Evolutionary conservation across 2,113 vertebrate species (phyloP), one percentile per base, ranked within the genome.

Genomic region (Centropus unirufus): DNA sequence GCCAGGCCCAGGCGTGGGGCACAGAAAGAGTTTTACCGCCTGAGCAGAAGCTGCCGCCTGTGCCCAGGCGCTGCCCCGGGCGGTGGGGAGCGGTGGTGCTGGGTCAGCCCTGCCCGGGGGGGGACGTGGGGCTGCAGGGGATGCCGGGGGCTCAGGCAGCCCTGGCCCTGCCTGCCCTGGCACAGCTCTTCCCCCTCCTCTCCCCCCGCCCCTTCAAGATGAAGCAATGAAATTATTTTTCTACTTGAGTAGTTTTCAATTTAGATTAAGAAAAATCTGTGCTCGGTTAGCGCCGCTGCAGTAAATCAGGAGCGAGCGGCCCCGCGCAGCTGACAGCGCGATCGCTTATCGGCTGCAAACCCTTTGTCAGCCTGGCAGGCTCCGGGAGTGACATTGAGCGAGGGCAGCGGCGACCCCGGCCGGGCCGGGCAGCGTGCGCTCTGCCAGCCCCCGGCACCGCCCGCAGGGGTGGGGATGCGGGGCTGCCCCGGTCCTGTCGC

Each of bases 171-270:
- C 44, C 55, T 16, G 23, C 79, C 87, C 73, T 62, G 66, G 70
- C 74, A 46, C 49, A 47, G 52, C n/a, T 34, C 73, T 74, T 70
- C 49, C 61, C 44, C 29, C 68, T 72, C 80, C 23, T 78, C 55
- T 74, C 49, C 87, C 66, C 40, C 91, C 44, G 1, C 89, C 72
- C 91, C 92, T 94, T 92, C 96, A 87, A 97, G 96, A 98, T 73
- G 97, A 97, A 97, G 98, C 98, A 97, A 97, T 97, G 97, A 98
- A 98, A 98, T 98, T 98, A 98, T 98, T 98, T 98, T 98, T 98
- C 98, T 98, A 98, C 98, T 98, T 98, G 98, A 98, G 97, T 97
- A 97, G 98, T 98, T 98, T 98, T 98, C 98, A 98, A 98, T 98
- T 98, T 98, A 98, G 98, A 98, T 98, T 98, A 98, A 98, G 98